phyloP scores from a whole-genome alignment of 2,113 vertebrate genomes.

The Ursus arctos region DNA sequence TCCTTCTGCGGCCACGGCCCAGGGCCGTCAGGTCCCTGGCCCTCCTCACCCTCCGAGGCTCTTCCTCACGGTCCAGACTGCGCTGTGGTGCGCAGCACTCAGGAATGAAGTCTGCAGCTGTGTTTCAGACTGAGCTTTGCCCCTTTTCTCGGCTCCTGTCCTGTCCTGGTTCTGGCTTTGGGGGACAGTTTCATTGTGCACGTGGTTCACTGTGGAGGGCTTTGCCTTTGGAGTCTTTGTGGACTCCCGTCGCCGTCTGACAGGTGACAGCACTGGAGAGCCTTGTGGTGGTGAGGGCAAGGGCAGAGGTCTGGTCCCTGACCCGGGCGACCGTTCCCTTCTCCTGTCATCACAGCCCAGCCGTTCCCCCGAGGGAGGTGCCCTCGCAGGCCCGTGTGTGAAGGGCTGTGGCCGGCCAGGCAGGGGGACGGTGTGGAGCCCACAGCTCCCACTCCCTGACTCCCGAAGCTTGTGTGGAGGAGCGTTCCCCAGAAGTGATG shows the following conservation, averaged over 20 bases:
- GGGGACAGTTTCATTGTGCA: not conserved
- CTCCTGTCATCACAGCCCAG: not conserved
- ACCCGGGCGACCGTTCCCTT: not conserved
- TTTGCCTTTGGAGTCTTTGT: not conserved
- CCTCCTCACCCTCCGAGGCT: not conserved
- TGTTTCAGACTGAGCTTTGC: accelerated
- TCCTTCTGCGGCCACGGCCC: not conserved
- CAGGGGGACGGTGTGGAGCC: not conserved
- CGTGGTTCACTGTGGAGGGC: no score
- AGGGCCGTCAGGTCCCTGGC: not conserved
- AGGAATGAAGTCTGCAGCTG: accelerated
- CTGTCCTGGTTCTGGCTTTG: not conserved
- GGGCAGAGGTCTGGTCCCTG: not conserved
- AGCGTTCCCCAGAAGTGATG: not conserved
- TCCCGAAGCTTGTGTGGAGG: accelerated
- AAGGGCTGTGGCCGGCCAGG: not conserved
- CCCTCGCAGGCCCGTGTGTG: not conserved
- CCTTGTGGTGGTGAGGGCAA: accelerated
- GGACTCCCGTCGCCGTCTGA: not conserved
- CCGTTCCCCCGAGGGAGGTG: not conserved
- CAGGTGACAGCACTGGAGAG: not conserved
- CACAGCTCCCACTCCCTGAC: not conserved
- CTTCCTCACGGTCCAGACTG: accelerated
- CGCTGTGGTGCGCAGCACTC: accelerated
- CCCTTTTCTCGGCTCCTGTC: no score